Conservation (phyloP, 1,140 invertebrate species). For the Callitettix versicolor region DNA sequence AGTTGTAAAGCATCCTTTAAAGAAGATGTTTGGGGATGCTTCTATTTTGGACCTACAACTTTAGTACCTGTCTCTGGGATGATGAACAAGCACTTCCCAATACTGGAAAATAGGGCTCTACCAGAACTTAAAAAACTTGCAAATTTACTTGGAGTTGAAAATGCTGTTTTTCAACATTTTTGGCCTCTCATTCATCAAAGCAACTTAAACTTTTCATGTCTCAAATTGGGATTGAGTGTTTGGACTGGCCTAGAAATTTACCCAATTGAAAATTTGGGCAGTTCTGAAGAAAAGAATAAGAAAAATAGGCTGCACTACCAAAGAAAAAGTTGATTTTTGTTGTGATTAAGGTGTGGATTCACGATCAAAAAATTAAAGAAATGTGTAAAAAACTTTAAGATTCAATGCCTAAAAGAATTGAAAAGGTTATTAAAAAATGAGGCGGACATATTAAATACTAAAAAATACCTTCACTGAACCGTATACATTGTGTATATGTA, state of each 20-base stretch:
- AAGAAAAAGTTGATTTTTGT: not conserved
- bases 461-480: too few relatives aligned
- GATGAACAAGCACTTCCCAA: not conserved
- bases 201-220: not conserved
- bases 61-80: not conserved
- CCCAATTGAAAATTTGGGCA: not conserved
- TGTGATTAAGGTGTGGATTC: not conserved
- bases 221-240: not conserved
- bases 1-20: not conserved
- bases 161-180: not conserved
- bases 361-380: not conserved
- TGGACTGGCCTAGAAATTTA: not conserved
- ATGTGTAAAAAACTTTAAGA: not conserved
- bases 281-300: not conserved
- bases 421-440: not conserved
- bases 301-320: not conserved
- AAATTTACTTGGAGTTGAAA: not conserved
- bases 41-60: not conserved
- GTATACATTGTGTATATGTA: too few relatives aligned
- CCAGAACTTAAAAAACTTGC: not conserved
- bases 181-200: not conserved
- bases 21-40: not conserved
- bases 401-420: slow-evolving; percentile 1
- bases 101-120: not conserved
- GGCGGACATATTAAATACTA: too few relatives aligned